Evolutionary conservation across 2,888 invertebrate genomes (phyloP), one percentile per base, ranked within the genome.

Genomic region (Trilocha varians): DNA sequence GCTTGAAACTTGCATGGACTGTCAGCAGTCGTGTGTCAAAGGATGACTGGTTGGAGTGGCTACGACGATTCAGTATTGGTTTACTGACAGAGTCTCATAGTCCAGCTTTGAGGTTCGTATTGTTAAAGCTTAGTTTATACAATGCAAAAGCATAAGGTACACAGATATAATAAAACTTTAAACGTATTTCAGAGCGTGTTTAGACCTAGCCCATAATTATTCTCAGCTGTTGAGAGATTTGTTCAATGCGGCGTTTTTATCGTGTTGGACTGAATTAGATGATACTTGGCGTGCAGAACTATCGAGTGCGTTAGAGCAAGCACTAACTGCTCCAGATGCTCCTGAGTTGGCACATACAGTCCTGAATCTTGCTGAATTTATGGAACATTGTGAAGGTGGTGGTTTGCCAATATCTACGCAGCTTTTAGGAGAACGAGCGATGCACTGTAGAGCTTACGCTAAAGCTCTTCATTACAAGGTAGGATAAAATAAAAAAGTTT

Each of bases 31-130:
- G 97, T 46, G 97, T 98, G 0, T 97, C 97, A 1, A 97, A 97
- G 71, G 99, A 99, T 59, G 99, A 99, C 77, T 99, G 99, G 99
- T 87, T 98, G 37, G 98, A 99, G 71, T 99, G 99, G 99, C 78
- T 99, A 39, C 88, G 96, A 35, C 89, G 96, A 35, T 87, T 99
- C 44, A 96, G 97, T 46, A 95, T 97, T 49, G 98, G 97, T 40
- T 86, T 99, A 18, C 87, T 99, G 6, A 97, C 97, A 53, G 97
- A 98, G 67, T 98, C 98, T 0, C 97, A 98, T 2, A 97, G 97
- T 25, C 97, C 98, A 5, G 97, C 98, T 0, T 79, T 99, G 16
- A 88, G 91, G 88, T 88, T 52, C 39, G 41, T 42, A 14, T 3
- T 33, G 6, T 36, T 11, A 16, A n/a, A 34, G 15, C 9, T 5